These are phyloP conservation scores for Momotus momota DNA, from an alignment of 2,797 vertebrate species.

Conservation along the genomic window DNA sequence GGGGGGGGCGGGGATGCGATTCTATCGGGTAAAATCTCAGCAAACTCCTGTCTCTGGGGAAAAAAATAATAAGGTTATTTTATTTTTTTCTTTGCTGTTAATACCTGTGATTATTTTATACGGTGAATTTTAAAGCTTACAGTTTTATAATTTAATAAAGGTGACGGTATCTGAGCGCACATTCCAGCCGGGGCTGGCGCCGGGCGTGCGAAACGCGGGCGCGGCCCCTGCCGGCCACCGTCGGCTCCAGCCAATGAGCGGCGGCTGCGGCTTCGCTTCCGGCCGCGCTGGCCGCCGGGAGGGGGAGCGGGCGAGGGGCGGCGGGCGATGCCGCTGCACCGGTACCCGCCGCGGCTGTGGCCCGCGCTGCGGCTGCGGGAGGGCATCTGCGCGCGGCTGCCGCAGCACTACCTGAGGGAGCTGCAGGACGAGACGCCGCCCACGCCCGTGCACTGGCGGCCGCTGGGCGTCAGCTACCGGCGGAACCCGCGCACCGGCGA, in stretches of 20 bases:
- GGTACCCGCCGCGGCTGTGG: constrained; percentile 86
- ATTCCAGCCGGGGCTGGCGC: too few species aligned
- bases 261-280: rapidly evolving
- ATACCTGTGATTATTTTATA: constrained; percentile 48
- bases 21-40: background rate
- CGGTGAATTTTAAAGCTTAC: constrained; percentile 38
- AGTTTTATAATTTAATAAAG: constrained; percentile 59
- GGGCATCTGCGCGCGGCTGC: constrained; percentile 89
- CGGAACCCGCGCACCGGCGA: constrained; percentile 82
- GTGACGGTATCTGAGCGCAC: background rate
- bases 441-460: constrained; percentile 87
- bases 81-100: background rate
- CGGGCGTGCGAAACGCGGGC: background rate
- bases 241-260: rapidly evolving
- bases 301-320: background rate
- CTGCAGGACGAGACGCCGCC: constrained; percentile 78
- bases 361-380: constrained; percentile 82
- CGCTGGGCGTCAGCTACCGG: constrained; percentile 82
- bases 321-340: constrained; percentile 87
- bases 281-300: background rate
- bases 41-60: background rate
- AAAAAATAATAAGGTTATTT: rapidly evolving
- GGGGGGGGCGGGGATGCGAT: too few species aligned
- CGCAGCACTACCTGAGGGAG: constrained; percentile 86
- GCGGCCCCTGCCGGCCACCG: background rate